phyloP scores from a whole-genome alignment of 2,797 vertebrate species.

The Catamblyrhynchus diadema region DNA sequence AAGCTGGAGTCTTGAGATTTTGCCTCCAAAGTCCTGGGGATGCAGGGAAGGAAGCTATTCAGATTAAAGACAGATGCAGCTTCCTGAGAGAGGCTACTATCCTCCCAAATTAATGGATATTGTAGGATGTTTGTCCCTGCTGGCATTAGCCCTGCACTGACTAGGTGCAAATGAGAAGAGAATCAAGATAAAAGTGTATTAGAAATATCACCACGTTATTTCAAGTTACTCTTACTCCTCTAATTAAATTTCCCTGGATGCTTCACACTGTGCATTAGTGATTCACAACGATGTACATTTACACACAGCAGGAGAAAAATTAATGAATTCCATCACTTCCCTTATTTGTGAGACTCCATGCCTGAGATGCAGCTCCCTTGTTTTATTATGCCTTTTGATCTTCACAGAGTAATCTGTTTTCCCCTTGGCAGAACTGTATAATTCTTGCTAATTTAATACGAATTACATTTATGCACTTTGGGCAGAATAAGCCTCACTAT shows the following conservation, averaged over 20 bases:
- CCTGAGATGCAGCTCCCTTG: background rate
- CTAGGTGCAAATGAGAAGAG: background rate
- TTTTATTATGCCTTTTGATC: constrained; percentile 55
- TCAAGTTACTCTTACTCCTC: background rate
- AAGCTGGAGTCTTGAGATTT: background rate
- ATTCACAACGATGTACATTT: constrained; percentile 3
- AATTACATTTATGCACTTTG: background rate
- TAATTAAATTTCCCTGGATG: background rate
- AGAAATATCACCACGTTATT: background rate
- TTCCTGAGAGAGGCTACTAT: background rate
- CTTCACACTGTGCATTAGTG: background rate
- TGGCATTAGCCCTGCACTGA: background rate
- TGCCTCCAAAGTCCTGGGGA: background rate
- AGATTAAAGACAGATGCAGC: background rate
- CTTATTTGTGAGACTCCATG: background rate
- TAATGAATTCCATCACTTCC: constrained; percentile 31
- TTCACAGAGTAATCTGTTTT: background rate
- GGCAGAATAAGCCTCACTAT: background rate
- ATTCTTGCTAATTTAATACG: constrained; percentile 27
- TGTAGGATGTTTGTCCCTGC: background rate
- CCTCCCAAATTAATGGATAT: background rate
- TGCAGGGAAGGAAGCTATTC: background rate
- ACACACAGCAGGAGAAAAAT: constrained; percentile 26
- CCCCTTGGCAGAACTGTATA: background rate
- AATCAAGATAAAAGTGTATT: background rate